phyloP scores from a whole-genome alignment of 2,888 invertebrate species.

The Drosophila falleni region DNA sequence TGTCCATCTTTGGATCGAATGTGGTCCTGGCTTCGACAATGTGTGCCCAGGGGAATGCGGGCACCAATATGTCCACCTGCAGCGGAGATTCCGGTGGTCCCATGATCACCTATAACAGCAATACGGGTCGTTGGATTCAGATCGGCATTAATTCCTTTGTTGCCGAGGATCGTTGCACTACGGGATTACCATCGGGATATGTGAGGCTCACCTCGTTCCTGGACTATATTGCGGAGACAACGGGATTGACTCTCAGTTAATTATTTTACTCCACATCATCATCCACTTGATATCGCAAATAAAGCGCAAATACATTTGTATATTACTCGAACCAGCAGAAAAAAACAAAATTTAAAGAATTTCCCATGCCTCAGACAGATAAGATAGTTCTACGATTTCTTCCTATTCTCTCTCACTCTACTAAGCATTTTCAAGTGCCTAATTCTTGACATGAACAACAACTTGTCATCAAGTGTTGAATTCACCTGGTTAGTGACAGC shows the following conservation, averaged over 20 bases:
- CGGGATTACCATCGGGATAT: constrained; percentile 81
- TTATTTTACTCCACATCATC: too few relatives aligned
- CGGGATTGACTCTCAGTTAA: constrained; percentile 49
- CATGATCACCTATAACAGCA: constrained; percentile 56
- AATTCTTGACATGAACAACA: background rate
- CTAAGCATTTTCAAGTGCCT: background rate
- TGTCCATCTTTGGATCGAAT: constrained; percentile 53
- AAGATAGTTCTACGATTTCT: constrained; percentile 26
- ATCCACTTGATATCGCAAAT: constrained; percentile 13
- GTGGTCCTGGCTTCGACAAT: constrained; percentile 74
- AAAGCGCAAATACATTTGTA: constrained; percentile 23
- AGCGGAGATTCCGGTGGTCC: constrained; percentile 84
- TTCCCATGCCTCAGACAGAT: constrained; percentile 15
- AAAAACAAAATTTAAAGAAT: constrained; percentile 4
- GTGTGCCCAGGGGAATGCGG: constrained; percentile 74
- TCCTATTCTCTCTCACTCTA: background rate
- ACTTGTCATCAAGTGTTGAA: constrained; percentile 5
- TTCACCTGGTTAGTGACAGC: background rate
- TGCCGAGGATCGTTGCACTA: constrained; percentile 79
- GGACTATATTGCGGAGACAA: constrained; percentile 68
- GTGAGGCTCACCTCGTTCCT: constrained; percentile 79
- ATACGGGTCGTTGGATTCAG: constrained; percentile 64
- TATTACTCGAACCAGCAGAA: constrained; percentile 18
- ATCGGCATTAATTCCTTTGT: constrained; percentile 85
- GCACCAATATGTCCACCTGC: constrained; percentile 81